Base-by-base conservation (phyloP, 2,888 invertebrate species). In the Dynastes grantii region DNA sequence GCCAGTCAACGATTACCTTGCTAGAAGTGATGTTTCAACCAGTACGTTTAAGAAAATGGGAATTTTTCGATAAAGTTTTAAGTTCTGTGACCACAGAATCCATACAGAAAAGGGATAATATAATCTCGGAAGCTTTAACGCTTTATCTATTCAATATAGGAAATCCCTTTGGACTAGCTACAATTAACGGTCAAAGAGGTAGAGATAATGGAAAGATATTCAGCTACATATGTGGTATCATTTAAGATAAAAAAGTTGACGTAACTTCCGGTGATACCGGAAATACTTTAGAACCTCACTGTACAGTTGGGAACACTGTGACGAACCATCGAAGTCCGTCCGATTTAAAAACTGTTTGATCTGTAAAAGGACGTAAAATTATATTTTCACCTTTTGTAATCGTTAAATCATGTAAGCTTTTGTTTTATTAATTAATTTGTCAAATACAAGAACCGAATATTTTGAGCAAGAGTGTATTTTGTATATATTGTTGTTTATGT, bases 71-170 rank as follows among this genome's bases (percentile, higher is more conserved):
- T 86, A 90, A 92, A 80, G 84, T 93, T 77, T 84, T 93, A 65
- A 89, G 90, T 1, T 92, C 92, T 0, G 85, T 93, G 79, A 89
- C 90, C 16, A 90, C 90, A 80, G 94, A 95, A 83, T 93, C 94
- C 0, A 93, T 95, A 90, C 94, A 95, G 86, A 88, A 90, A 76
- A 93, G 94, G 8, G 95, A 95, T 84, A 91, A 92, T 13, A 92
- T 92, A 78, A 87, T 95, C 51, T 91, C 93, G 0, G 92, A 92
- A 81, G 92, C 93, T 82, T 87, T 97, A 11, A 96, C 96, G 0
- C 93, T 94, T 80, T 95, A 94, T 86, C 90, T 97, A 88, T 97
- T 97, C 89, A 93, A 95, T 84, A 94, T 93, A 0, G 93, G 92
- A 37, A 92, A 92, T 83, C 93, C 95, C 0, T 95, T 95, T 84